These are phyloP conservation scores for Saguinus midas DNA, from an alignment of 2,113 vertebrate species.

Conservation along the genomic window DNA sequence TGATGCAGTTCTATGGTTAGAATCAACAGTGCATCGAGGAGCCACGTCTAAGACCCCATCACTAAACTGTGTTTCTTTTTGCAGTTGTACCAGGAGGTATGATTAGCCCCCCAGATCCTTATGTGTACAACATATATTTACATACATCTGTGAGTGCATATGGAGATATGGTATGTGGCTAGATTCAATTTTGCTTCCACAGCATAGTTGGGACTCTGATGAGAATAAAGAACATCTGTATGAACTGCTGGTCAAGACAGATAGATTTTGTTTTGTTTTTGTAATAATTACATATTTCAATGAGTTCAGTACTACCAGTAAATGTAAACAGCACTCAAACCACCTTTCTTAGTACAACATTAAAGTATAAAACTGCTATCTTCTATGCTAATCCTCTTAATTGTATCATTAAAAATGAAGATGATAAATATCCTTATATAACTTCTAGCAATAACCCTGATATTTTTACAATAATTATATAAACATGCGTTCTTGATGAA, in stretches of 20 bases:
- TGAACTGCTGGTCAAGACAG: slow-evolving; percentile 1
- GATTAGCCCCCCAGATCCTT: background rate
- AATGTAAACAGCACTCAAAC: slow-evolving; percentile 1
- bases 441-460: slow-evolving; percentile 32
- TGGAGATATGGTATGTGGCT: background rate
- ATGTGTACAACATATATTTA: background rate
- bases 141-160: background rate
- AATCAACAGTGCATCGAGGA: background rate
- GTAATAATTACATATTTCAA: slow-evolving; percentile 30
- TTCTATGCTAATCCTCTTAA: slow-evolving; percentile 53
- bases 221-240: background rate
- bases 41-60: background rate
- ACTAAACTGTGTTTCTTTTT: background rate
- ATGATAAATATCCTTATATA: slow-evolving; percentile 28
- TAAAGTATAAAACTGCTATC: slow-evolving; percentile 52
- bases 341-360: slow-evolving; percentile 7
- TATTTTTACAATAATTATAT: slow-evolving; percentile 56
- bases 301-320: slow-evolving; percentile 20
- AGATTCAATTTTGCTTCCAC: background rate
- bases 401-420: slow-evolving; percentile 59
- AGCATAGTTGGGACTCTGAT: background rate
- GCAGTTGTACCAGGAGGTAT: background rate
- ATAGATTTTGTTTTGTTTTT: background rate
- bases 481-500: slow-evolving; percentile 49
- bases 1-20: background rate